Conservation (phyloP, 2,113 vertebrate genomes). For the Menura novaehollandiae region DNA sequence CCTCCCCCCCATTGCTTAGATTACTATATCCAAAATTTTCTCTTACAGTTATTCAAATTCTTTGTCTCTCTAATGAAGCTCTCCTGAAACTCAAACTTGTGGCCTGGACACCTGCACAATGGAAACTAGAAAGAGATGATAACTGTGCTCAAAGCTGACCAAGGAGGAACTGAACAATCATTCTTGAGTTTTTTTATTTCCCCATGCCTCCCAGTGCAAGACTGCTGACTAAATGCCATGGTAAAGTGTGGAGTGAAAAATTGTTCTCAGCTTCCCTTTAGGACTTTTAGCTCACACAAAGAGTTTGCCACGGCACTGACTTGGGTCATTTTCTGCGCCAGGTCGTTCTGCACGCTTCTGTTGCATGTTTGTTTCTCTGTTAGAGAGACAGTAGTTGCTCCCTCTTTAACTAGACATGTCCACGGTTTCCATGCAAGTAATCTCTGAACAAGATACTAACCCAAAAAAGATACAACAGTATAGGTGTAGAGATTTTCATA, state of each 20-base stretch:
- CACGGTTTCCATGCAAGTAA: neutral
- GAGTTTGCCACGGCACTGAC: neutral
- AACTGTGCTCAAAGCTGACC: neutral
- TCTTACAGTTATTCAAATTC: constrained; percentile 14
- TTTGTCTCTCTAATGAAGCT: neutral
- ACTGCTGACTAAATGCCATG: neutral
- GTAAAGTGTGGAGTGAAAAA: neutral
- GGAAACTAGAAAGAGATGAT: neutral
- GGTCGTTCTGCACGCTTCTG: accelerated
- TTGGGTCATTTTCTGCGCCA: neutral
- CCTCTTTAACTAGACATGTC: neutral
- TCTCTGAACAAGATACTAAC: neutral
- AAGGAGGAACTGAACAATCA: neutral
- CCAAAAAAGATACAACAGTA: neutral
- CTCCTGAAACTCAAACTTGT: neutral
- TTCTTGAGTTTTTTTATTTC: neutral
- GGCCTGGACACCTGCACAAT: constrained; percentile 8
- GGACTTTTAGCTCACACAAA: neutral
- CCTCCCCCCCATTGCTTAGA: neutral
- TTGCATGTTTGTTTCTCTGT: neutral
- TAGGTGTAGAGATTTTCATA: neutral
- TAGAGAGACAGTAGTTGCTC: neutral
- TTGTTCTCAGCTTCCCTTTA: neutral
- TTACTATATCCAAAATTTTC: neutral
- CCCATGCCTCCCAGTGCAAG: neutral